phyloP scores from a whole-genome alignment of 2,113 vertebrate species.

The Toxotes chatareus region DNA sequence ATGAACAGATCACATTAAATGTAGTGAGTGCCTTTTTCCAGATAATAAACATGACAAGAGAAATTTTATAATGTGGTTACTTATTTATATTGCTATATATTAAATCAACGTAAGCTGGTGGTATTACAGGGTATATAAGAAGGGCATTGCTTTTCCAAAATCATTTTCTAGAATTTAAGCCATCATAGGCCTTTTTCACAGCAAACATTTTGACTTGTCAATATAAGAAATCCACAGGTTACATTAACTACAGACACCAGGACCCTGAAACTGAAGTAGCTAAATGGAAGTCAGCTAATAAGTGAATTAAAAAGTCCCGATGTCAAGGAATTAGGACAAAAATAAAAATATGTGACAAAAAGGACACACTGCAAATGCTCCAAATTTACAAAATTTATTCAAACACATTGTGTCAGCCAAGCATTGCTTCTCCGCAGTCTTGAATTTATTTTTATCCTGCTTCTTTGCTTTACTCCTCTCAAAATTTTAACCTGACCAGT shows the following conservation, averaged over 20 bases:
- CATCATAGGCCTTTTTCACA: not conserved
- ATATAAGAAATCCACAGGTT: not conserved
- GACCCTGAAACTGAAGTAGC: too few species aligned
- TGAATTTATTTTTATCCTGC: not conserved
- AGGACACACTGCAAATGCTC: not conserved
- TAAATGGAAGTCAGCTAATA: too few species aligned
- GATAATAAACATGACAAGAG: conserved; percentile 73
- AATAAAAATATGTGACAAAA: not conserved
- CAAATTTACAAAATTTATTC: not conserved
- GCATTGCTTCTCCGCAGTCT: not conserved
- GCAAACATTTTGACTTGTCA: not conserved
- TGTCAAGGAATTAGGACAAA: not conserved
- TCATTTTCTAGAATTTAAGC: not conserved
- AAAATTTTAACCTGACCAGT: not conserved
- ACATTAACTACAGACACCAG: too few species aligned
- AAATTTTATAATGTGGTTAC: conserved; percentile 20
- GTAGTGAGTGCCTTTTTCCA: conserved; percentile 84
- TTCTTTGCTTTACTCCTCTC: not conserved
- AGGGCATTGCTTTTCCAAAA: not conserved
- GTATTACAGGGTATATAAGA: too few species aligned
- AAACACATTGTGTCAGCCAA: not conserved
- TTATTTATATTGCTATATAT: not conserved
- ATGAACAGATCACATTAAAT: conserved; percentile 74
- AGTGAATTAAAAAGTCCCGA: too few species aligned
- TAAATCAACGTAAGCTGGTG: not conserved